Evolutionary conservation across 2,113 vertebrate genomes (phyloP), one percentile per base, ranked within the genome.

Genomic region (Tetrax tetrax): DNA sequence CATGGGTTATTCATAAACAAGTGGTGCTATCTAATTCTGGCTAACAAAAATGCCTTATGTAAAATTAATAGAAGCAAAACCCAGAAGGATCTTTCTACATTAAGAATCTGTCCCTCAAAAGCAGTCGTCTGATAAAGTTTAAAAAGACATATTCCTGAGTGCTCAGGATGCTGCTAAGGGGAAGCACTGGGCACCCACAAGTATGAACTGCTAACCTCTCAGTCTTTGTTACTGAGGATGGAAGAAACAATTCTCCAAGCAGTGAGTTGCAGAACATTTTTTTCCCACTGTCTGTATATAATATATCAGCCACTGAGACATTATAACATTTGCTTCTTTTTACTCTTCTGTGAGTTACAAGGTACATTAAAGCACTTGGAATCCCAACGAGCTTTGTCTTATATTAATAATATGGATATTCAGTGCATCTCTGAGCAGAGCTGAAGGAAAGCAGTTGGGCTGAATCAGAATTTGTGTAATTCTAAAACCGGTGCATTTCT

Each of bases 61-160:
- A 96, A 95, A 96, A 95, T 95, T 89, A 93, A 95, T 87, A 82
- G 78, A 79, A 95, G 81, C 61, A 94, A 96, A 93, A 59, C 64
- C 47, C 93, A 82, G 69, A 78, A 89, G 43, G 65, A 72, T 64
- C 43, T 83, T 81, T 68, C 47, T 92, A 68, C 25, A 53, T 93
- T 87, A 79, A 79, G 43, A 56, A 60, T 54, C 27, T 41, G 6
- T 76, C 57, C 38, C 93, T 93, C 48, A 81, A 94, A 89, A 63
- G 23, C 21, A 87, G 8, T 64, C 0, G 0, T 66, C 61, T 76
- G 87, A 82, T 65, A 84, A 85, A 72, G 33, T 35, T 91, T 89
- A 64, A 79, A 75, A 89, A 89, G 19, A 14, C 21, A 10, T 31
- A 4, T 56, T 89, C 14, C 65, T 79, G 48, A 60, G n/a, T 85